Conservation (phyloP, 2,113 vertebrate species). For the Malaclemys terrapin region DNA sequence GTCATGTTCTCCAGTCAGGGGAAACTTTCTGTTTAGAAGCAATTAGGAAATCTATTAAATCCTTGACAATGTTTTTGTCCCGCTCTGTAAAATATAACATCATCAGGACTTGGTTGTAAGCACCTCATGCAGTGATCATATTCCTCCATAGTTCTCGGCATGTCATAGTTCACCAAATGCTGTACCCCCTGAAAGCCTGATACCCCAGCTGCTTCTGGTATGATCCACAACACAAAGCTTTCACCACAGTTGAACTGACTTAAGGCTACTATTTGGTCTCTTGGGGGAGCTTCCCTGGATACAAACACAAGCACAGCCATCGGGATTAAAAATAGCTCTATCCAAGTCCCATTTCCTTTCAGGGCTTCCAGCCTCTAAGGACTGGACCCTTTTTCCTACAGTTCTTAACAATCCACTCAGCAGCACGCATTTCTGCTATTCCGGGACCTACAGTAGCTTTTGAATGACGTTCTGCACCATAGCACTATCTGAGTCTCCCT, state of each 20-base stretch:
- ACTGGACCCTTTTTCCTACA: not conserved
- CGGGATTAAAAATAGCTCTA: not conserved
- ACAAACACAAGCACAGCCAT: not conserved
- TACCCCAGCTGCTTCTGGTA: not conserved
- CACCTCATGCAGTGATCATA: not conserved
- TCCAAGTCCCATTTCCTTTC: not conserved
- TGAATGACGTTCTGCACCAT: no score
- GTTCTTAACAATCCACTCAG: no score
- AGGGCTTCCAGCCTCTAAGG: not conserved
- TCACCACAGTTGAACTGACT: not conserved
- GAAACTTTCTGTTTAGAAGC: not conserved
- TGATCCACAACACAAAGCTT: not conserved
- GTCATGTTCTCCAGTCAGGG: not conserved
- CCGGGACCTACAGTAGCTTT: no score
- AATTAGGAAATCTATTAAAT: not conserved
- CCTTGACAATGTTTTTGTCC: not conserved
- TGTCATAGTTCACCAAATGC: not conserved
- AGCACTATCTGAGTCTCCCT: no score
- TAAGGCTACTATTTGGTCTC: not conserved
- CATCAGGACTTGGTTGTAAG: not conserved
- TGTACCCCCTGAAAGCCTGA: not conserved
- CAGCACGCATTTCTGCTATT: no score
- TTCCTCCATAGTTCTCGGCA: not conserved
- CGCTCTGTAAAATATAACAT: not conserved
- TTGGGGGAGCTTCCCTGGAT: not conserved